These are phyloP conservation scores for Temnothorax longispinosus DNA, from an alignment of 1,140 invertebrate genomes.

Conservation along the genomic window DNA sequence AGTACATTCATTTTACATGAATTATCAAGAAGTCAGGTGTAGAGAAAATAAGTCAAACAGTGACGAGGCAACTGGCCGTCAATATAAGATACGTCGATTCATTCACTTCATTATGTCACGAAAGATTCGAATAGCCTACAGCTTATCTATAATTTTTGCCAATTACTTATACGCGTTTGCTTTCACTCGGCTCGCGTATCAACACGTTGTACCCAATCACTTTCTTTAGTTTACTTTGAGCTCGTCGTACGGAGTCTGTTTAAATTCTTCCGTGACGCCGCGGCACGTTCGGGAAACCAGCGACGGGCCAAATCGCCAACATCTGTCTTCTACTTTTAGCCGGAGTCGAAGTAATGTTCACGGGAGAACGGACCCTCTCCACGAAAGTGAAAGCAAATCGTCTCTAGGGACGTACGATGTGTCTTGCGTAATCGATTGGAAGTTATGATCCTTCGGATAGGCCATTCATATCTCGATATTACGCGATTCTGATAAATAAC, in stretches of 20 bases:
- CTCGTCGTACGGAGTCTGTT: background rate
- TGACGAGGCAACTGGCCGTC: background rate
- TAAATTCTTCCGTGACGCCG: background rate
- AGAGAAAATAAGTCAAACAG: background rate
- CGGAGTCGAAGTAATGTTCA: background rate
- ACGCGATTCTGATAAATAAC: background rate
- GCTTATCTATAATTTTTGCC: background rate
- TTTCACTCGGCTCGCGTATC: slow-evolving; percentile 20
- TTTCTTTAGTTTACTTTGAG: slow-evolving; percentile 9
- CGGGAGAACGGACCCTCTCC: background rate
- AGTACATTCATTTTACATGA: background rate
- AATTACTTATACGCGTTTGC: slow-evolving; percentile 16
- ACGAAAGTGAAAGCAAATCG: slow-evolving; percentile 38
- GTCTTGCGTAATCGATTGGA: slow-evolving; percentile 34
- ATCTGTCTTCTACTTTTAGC: slow-evolving; percentile 1
- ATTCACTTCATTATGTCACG: background rate
- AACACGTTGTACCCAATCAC: slow-evolving; percentile 18
- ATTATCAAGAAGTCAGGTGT: background rate
- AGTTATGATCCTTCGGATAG: background rate
- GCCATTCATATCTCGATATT: background rate
- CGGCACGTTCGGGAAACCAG: background rate
- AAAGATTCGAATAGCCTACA: background rate
- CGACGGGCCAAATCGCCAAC: background rate
- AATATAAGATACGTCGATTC: background rate
- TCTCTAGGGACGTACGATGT: background rate